Base-by-base conservation (phyloP, 2,113 vertebrate species). In the Pollimyrus isidori region DNA sequence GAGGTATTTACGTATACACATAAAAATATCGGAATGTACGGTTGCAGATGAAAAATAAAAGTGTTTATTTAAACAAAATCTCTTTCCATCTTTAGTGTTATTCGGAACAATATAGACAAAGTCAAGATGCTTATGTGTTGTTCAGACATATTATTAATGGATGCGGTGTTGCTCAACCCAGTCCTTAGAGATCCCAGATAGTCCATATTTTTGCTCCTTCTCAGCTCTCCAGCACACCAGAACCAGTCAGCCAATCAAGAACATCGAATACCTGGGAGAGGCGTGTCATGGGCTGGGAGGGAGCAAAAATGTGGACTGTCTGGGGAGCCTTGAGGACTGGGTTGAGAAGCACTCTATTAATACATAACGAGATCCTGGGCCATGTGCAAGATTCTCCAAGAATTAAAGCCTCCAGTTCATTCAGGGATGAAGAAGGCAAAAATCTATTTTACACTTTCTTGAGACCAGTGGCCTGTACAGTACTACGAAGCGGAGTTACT, bases 11-110 rank as follows among this genome's bases (percentile, higher is more conserved):
- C 92, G 93, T 94, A 94, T 93, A 94, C 62, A 90, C 90, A 93
- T 93, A 93, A 91, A 92, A 50, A 91, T 94, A 91, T 94, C 94
- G 92, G 92, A 94, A 92, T 95, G 95, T 95, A 94, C 90, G 91
- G 93, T 88, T 93, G 93, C 92, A 94, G 93, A 87, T 87, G 95
- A 95, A 95, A 95, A 95, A 91, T 84, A 84, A 84, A 46, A 84
- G 45, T 84, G 26, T 35, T 53, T 87, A 87, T 87, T 53, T 26
- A 52, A 86, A 86, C 23, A 52, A 35, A 53, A 56, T 84, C 39
- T 46, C 39, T 84, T 45, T 48, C 21, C n/a, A 7, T 48, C 21
- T 13, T 84, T 84, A 84, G 45, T 23, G 39, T 83, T 21, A 21
- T 23, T 83, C 23, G 80, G 21, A n/a, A 46, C 35, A 35, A 1